Percentiles rank a stretch among this genome's conserved stretches.
phyloP scores from a whole-genome alignment of 2,113 vertebrate genomes.

The Nannospalax galili region DNA sequence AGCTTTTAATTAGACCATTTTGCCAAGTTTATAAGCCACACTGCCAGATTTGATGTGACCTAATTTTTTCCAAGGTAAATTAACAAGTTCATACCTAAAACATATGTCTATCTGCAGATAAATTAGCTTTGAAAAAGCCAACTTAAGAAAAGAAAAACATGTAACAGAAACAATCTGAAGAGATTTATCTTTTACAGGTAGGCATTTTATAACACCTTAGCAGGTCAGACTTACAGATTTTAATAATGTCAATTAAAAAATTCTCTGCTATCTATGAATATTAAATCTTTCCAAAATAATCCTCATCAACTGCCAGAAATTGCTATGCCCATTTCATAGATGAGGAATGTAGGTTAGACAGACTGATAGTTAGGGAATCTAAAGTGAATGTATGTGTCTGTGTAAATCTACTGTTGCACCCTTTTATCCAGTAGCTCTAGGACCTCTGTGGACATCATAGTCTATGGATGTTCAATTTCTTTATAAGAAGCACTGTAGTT shows the following conservation, averaged over 20 bases:
- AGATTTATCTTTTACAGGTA: slow-evolving; percentile 56
- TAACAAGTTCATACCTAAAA: slow-evolving; percentile 69
- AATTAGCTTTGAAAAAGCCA: slow-evolving; percentile 64
- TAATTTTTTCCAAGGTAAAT: slow-evolving; percentile 78
- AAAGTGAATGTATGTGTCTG: background rate
- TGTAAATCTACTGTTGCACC: background rate
- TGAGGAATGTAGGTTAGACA: background rate
- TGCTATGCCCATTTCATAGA: background rate
- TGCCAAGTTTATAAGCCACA: slow-evolving; percentile 69
- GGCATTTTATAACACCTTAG: slow-evolving; percentile 42
- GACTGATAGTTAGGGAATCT: background rate
- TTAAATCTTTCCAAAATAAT: slow-evolving; percentile 50
- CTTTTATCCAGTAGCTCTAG: background rate
- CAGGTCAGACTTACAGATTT: slow-evolving; percentile 40
- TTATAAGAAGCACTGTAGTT: background rate
- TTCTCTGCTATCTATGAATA: background rate
- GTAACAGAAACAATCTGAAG: slow-evolving; percentile 4
- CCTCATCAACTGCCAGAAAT: slow-evolving; percentile 3
- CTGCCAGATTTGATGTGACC: slow-evolving; percentile 76
- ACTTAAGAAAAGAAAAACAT: background rate
- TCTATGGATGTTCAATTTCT: background rate
- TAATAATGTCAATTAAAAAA: background rate
- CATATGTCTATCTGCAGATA: slow-evolving; percentile 70
- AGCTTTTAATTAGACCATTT: slow-evolving; percentile 75
- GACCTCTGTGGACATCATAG: background rate